Conservation (phyloP, 1,140 invertebrate species). For the Himalopsyche phryganea region DNA sequence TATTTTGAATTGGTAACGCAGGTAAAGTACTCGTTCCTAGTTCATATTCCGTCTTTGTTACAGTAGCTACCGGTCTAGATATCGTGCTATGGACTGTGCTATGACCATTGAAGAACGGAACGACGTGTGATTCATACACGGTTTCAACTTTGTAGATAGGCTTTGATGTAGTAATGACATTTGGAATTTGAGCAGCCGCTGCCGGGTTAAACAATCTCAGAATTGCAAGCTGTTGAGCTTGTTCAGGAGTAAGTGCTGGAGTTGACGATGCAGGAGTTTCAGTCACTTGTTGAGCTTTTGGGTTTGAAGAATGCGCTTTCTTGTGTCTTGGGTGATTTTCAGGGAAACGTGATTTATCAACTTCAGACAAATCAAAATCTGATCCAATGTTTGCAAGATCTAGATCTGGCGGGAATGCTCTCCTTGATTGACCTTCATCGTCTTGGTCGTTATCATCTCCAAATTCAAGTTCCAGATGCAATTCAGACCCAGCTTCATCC, state of each 20-base stretch:
- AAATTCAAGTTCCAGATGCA: slow-evolving; percentile 80
- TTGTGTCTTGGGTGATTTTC: slow-evolving; percentile 56
- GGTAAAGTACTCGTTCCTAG: slow-evolving; percentile 68
- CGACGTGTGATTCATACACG: slow-evolving; percentile 74
- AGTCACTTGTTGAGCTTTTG: slow-evolving; percentile 48
- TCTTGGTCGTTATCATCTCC: slow-evolving; percentile 75
- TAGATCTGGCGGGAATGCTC: slow-evolving; percentile 59
- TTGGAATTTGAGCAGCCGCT: slow-evolving; percentile 57
- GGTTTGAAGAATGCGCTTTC: slow-evolving; percentile 55
- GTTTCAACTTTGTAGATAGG: slow-evolving; percentile 73
- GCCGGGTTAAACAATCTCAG: slow-evolving; percentile 68
- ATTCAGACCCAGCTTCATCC: slow-evolving; percentile 83
- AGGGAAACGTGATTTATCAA: slow-evolving; percentile 59
- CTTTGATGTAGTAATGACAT: slow-evolving; percentile 72
- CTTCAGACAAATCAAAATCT: slow-evolving; percentile 65
- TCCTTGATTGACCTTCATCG: slow-evolving; percentile 59
- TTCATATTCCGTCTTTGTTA: slow-evolving; percentile 73
- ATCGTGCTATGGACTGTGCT: slow-evolving; percentile 73
- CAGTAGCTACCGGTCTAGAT: slow-evolving; percentile 68
- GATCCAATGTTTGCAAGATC: slow-evolving; percentile 65
- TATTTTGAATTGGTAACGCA: slow-evolving; percentile 50
- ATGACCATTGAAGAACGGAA: slow-evolving; percentile 71
- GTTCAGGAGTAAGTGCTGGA: slow-evolving; percentile 62
- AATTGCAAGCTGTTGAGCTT: slow-evolving; percentile 70
- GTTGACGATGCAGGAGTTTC: slow-evolving; percentile 46